These are phyloP conservation scores for Carassius gibelio DNA, from an alignment of 2,113 vertebrate genomes.

Conservation along the genomic window DNA sequence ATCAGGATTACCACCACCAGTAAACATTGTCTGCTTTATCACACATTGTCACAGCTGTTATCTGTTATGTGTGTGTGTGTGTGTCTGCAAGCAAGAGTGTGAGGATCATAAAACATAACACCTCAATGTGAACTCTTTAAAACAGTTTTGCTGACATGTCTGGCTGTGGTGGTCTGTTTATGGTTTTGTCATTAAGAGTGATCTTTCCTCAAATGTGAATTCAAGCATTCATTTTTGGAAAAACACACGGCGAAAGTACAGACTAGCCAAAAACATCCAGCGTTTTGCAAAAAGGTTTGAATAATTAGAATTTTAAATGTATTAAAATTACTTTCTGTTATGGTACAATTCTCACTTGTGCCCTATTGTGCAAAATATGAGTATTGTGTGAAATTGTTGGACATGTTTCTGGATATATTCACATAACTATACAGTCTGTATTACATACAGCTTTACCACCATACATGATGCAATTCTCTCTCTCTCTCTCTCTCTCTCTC, in stretches of 20 bases:
- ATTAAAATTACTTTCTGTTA: neutral
- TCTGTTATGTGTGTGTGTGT: slow-evolving; percentile 33
- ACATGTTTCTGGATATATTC: neutral
- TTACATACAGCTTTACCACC: neutral
- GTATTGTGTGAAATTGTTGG: neutral
- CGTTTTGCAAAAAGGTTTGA: neutral
- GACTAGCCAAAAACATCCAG: neutral
- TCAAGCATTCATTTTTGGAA: neutral
- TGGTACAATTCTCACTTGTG: too few species aligned
- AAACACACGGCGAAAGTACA: neutral
- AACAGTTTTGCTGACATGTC: slow-evolving; percentile 44
- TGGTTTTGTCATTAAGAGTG: neutral
- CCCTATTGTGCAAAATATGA: neutral
- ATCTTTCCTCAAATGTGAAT: neutral
- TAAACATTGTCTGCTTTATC: slow-evolving; percentile 60
- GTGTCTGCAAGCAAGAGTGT: slow-evolving; percentile 12
- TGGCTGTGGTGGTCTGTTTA: slow-evolving; percentile 35
- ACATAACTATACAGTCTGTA: neutral
- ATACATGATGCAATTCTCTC: neutral
- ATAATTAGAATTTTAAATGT: neutral
- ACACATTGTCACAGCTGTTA: slow-evolving; percentile 58
- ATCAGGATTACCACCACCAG: slow-evolving; percentile 55
- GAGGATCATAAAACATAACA: slow-evolving; percentile 24
- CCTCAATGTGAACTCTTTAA: slow-evolving; percentile 32
- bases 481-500: too few species aligned